Base-by-base conservation (phyloP, 2,888 invertebrate genomes). In the Priocnemis perturbator region DNA sequence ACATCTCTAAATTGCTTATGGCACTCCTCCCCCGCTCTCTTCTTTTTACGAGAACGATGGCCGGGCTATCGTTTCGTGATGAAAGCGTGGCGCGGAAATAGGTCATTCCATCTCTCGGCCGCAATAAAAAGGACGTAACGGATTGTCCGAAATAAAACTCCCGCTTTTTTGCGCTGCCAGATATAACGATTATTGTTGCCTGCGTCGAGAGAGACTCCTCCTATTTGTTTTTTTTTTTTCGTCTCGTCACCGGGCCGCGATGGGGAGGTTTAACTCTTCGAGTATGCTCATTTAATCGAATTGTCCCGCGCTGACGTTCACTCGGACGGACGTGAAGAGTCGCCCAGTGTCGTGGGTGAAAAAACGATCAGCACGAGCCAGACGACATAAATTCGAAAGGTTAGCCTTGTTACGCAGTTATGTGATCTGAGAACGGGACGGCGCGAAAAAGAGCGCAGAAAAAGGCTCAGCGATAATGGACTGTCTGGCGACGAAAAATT, bases 51-150 rank as follows among this genome's bases (percentile, higher is more conserved):
- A 50, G 20, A 58, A 58, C 30, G 52, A 52, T 37, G 23, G 44
- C 44, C 50, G 17, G 17, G 30, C 67, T 67, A 67, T 67, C 65
- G 59, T 30, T 65, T 26, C 26, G 59, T 19, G 47, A 67, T 62
- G 58, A 61, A 62, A 61, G 67, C 67, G 50, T 57, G 58, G 4
- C 67, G 57, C 57, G 69, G 56, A 67, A 67, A 60, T 69, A 47
- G 60, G 66, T 60, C 59, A 67, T 69, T 69, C 61, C 56, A 37
- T 37, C 11, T 37, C 37, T 57, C 56, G 26, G 69, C 37, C 52
- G 60, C 26, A 60, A 67, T 69, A 67, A 52, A 69, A 37, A 67
- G 17, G 44, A 57, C 50, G 21, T 50, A 17, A 60, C 44, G 69
- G 61, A 61, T 65, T 55, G 60, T 48, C 60, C n/a, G 30, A 59